A percentile compares a stretch with the other conserved stretches of the same genome.
These are phyloP conservation scores for Pteronura brasiliensis DNA, from an alignment of 2,113 vertebrate species.

Conservation along the genomic window DNA sequence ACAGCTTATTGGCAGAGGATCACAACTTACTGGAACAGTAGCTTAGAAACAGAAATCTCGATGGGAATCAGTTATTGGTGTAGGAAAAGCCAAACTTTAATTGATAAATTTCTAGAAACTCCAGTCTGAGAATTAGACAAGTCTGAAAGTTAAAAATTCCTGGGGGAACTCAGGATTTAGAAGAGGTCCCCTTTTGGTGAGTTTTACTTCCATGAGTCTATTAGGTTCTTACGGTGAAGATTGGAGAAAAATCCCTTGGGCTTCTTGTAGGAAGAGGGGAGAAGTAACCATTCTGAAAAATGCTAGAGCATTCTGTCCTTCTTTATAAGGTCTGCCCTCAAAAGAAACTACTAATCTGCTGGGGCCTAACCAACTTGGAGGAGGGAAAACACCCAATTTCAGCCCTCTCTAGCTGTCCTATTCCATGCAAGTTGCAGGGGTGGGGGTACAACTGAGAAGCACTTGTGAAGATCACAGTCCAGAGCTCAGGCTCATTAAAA, in stretches of 20 bases:
- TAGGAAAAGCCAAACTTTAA: background rate
- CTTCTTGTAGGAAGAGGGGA: background rate
- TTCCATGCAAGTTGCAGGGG: background rate
- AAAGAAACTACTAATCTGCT: background rate
- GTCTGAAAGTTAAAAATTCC: background rate
- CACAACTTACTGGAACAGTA: background rate
- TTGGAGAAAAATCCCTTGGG: background rate
- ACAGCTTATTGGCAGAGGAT: background rate
- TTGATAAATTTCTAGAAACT: background rate
- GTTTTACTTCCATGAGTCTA: background rate
- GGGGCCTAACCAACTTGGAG: background rate
- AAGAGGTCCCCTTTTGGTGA: background rate
- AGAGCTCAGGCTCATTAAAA: background rate
- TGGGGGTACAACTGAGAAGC: background rate
- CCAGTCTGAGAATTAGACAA: background rate
- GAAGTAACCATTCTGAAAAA: background rate
- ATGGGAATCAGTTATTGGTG: background rate
- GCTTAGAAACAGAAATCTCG: background rate
- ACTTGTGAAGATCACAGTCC: background rate
- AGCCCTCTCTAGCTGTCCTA: background rate
- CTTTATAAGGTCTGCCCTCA: background rate
- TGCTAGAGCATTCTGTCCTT: background rate
- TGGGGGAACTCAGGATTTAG: background rate
- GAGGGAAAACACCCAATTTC: background rate
- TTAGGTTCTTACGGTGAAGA: background rate